Evolutionary conservation across 37 sponge, comb jelly and placozoan genomes (phyloP).

Genomic region (Theonella swinhoei): DNA sequence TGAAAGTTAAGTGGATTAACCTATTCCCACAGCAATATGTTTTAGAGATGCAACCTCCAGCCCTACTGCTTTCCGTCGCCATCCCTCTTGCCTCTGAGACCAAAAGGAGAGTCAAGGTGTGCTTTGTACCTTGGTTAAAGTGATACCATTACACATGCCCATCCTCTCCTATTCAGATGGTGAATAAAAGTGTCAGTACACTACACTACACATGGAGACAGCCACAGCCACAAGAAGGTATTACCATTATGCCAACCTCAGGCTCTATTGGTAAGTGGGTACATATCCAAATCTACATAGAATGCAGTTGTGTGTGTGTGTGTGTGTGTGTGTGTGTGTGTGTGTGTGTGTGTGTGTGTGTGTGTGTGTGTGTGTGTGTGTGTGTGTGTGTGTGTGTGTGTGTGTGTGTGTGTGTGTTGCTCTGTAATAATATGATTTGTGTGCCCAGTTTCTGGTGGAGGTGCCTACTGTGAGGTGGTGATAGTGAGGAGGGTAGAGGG

Average conservation of each 20-base stretch:
- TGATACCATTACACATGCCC: neutral
- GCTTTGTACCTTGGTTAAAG: neutral
- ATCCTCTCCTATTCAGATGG: slow-evolving; percentile 34
- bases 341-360: neutral
- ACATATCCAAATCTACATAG: too few relatives aligned
- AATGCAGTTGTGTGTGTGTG: neutral
- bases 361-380: neutral
- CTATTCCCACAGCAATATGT: slow-evolving; percentile 37
- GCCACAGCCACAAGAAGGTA: neutral
- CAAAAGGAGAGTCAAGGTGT: slow-evolving; percentile 35
- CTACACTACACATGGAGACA: slow-evolving; percentile 54
- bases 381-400: neutral
- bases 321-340: neutral
- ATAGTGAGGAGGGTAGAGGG: slow-evolving; percentile 20
- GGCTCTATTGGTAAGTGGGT: slow-evolving; percentile 57
- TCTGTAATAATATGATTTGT: too few relatives aligned
- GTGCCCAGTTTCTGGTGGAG: slow-evolving; percentile 31
- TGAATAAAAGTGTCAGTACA: slow-evolving; percentile 46
- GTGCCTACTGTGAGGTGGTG: slow-evolving; percentile 37
- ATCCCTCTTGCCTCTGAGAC: slow-evolving; percentile 16
- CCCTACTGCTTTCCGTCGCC: slow-evolving; percentile 3
- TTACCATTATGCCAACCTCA: slow-evolving; percentile 41
- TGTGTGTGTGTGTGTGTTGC: neutral
- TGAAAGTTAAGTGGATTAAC: too few relatives aligned
- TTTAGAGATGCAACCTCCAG: slow-evolving; percentile 46